Conservation (phyloP, 2,113 vertebrate species). For the Pachypanchax playfairii region DNA sequence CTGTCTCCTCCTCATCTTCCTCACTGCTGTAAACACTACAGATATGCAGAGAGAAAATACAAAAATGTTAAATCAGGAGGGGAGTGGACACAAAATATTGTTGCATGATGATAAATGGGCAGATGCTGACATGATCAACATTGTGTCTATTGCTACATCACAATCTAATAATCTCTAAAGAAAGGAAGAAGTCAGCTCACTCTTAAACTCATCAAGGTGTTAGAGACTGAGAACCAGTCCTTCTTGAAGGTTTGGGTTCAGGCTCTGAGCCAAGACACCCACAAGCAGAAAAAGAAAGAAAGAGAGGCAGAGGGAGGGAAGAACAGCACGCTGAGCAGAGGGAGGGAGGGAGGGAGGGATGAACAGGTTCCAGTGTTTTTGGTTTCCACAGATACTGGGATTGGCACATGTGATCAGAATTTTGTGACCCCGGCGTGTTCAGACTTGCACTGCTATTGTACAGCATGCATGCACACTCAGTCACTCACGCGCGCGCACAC, state of each 20-base stretch:
- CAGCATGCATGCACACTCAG: slow-evolving; percentile 58
- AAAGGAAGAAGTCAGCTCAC: slow-evolving; percentile 50
- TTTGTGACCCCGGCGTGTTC: slow-evolving; percentile 86
- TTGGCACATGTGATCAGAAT: slow-evolving; percentile 87
- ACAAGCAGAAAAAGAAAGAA: slow-evolving; percentile 42
- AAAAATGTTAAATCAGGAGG: slow-evolving; percentile 8
- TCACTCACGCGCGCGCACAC: slow-evolving; percentile 77
- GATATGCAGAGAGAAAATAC: slow-evolving; percentile 11
- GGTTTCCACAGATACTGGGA: slow-evolving; percentile 98
- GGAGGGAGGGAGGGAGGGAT: slow-evolving; percentile 61
- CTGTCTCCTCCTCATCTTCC: slow-evolving; percentile 95
- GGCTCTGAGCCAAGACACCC: slow-evolving; percentile 77
- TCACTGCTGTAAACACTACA: slow-evolving; percentile 97
- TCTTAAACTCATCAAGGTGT: slow-evolving; percentile 66
- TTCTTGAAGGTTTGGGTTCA: slow-evolving; percentile 89
- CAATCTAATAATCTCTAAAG: slow-evolving; percentile 58
- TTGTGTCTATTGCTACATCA: slow-evolving; percentile 35
- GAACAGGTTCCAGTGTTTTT: slow-evolving; percentile 97
- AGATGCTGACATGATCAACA: slow-evolving; percentile 49
- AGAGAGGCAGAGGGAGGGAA: slow-evolving; percentile 7
- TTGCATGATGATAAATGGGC: slow-evolving; percentile 13
- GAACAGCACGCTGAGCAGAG: slow-evolving; percentile 21
- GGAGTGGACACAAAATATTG: slow-evolving; percentile 25
- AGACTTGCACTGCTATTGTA: slow-evolving; percentile 89
- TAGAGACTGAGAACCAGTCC: slow-evolving; percentile 82